Evolutionary conservation across 2,888 invertebrate genomes (phyloP).

Genomic region (Sceliomorpha sp.): DNA sequence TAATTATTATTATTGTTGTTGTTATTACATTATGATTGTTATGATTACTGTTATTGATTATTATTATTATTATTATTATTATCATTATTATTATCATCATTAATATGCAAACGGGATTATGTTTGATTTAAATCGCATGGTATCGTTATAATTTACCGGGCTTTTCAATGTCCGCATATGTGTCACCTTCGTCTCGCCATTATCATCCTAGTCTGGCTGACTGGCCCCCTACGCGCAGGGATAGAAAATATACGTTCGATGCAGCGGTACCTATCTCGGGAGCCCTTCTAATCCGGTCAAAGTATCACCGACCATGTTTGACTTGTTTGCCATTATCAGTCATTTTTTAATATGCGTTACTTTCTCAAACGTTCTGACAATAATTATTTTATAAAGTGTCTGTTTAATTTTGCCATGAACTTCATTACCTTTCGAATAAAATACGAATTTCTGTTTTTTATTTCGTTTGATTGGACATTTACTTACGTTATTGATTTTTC

Average conservation of each 20-base stretch:
- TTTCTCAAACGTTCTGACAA: too few relatives aligned
- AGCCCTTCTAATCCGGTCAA: neutral
- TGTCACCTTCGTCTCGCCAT: constrained; percentile 15
- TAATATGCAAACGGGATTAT: constrained; percentile 20
- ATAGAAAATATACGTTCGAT: neutral
- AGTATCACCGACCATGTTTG: too few relatives aligned
- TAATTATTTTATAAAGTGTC: too few relatives aligned
- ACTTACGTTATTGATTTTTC: neutral
- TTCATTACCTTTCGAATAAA: too few relatives aligned
- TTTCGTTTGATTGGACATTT: too few relatives aligned
- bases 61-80: constrained; percentile 59
- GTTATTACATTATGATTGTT: constrained; percentile 47
- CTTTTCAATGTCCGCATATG: too few relatives aligned
- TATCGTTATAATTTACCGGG: constrained; percentile 1
- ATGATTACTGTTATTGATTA: constrained; percentile 59
- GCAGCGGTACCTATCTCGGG: neutral
- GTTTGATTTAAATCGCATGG: constrained; percentile 1
- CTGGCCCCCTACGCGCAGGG: constrained; percentile 11
- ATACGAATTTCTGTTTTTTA: too few relatives aligned
- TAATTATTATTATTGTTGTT: constrained; percentile 47
- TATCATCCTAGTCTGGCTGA: constrained; percentile 12
- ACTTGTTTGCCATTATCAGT: too few relatives aligned
- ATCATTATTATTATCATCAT: constrained; percentile 54
- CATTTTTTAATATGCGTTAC: too few relatives aligned
- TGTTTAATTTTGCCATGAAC: too few relatives aligned